Evolutionary conservation across 2,797 vertebrate species (phyloP).

Genomic region (Pipistrellus nathusii): DNA sequence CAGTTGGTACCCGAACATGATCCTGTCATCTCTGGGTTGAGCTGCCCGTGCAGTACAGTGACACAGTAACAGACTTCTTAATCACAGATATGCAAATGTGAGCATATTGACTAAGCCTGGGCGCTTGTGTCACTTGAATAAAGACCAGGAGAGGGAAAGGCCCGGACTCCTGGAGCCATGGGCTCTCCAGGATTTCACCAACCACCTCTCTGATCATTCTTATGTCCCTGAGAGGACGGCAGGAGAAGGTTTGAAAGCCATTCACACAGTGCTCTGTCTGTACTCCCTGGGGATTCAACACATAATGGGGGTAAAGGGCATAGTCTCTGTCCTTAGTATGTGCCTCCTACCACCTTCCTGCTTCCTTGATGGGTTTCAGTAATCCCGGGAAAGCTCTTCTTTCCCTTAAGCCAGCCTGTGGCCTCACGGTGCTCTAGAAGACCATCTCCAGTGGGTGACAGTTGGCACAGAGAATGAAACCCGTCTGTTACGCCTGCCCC

Average conservation of each 20-base stretch:
- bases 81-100: background rate
- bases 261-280: rapidly evolving
- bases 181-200: background rate
- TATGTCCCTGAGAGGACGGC: background rate
- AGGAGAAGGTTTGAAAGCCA: background rate
- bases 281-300: background rate
- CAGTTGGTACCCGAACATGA: background rate
- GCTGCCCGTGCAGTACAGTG: background rate
- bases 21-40: too few relatives aligned
- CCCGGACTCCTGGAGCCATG: background rate
- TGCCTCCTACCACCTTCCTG: background rate
- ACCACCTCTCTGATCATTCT: background rate
- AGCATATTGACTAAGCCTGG: background rate
- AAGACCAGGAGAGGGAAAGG: background rate
- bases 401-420: background rate
- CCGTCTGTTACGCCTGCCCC: background rate
- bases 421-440: background rate
- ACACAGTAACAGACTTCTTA: background rate
- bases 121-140: background rate
- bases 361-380: background rate
- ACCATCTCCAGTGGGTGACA: background rate
- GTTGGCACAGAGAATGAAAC: background rate
- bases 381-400: background rate
- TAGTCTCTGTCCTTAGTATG: background rate
- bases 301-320: too few relatives aligned